Evolutionary conservation across 2,113 vertebrate species (phyloP), one percentile per base, ranked within the genome.

Genomic region (Sorex araneus): DNA sequence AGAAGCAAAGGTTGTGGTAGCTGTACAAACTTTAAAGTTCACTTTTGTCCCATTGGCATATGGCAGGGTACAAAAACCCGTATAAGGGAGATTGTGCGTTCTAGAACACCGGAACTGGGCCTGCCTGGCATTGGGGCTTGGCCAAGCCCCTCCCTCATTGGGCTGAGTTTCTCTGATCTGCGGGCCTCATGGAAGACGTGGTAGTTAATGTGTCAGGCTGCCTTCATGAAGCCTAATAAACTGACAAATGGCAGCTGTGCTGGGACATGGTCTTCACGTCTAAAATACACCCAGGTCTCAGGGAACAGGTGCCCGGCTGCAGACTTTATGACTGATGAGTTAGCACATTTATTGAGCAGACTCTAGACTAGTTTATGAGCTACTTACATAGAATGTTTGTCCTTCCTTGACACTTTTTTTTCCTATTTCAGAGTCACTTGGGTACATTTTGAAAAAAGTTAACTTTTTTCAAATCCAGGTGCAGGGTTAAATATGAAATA

Each of bases 1-100:
- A 60, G 78, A 75, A 82, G 64, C 87, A 92, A 82, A 92, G 63
- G 47, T 93, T 67, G 60, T 21, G 19, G 12, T 77, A 85, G 25
- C 63, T 75, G 82, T 92, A 81, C 11, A 40, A n/a, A 74, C 47
- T 34, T 19, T 60, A 40, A 79, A 69, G 77, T 88, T 95, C 66
- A 88, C 4, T 66, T 71, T 76, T 66, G 67, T 34, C 71, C 25
- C 12, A 2, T 25, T 75, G 28, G n/a, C 43, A 4, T 27, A 32
- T n/a, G 13, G 1, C 1, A 16, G 32, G 69, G 36, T 60, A 11
- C 70, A 71, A 83, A 74, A 45, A 1, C 71, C 4, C 34, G 21
- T 25, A 60, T 60, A 60, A 21, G 47, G 32, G 23, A 60, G 54
- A 91, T 4, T 8, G 2, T 36, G 4, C 27, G 19, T n/a, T 90